These are phyloP conservation scores for Cyanocitta stelleri DNA, from an alignment of 2,113 vertebrate genomes.

Conservation along the genomic window DNA sequence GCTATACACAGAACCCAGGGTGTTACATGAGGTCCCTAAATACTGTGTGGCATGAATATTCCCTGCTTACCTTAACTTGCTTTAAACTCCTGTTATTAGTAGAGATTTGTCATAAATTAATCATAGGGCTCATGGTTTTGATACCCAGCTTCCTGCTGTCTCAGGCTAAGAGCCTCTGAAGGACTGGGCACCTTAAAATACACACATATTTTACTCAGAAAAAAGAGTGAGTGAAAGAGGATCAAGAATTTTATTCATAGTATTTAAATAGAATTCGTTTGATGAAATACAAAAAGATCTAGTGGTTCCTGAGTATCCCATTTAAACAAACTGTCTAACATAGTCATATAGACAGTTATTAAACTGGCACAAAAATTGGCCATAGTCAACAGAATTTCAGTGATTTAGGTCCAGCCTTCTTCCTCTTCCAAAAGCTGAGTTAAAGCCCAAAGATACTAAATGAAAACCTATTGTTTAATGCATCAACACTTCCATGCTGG, in stretches of 20 bases:
- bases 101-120: not conserved
- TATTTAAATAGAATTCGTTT: not conserved
- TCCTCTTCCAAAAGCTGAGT: not conserved
- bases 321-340: not conserved
- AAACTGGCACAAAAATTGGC: not conserved
- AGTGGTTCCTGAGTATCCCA: not conserved
- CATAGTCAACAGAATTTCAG: not conserved
- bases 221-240: not conserved
- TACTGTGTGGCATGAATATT: not conserved
- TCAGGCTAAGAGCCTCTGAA: not conserved
- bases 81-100: not conserved
- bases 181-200: not conserved
- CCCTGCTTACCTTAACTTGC: not conserved
- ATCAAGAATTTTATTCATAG: not conserved
- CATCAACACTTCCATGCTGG: not conserved
- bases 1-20: not conserved
- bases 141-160: not conserved
- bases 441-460: not conserved
- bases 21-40: not conserved
- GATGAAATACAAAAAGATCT: not conserved
- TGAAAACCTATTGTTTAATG: not conserved
- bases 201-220: not conserved
- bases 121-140: not conserved
- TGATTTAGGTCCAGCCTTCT: not conserved
- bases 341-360: not conserved